These are phyloP conservation scores for Pseudomyrmex gracilis DNA, from an alignment of 1,140 invertebrate genomes.

Conservation along the genomic window DNA sequence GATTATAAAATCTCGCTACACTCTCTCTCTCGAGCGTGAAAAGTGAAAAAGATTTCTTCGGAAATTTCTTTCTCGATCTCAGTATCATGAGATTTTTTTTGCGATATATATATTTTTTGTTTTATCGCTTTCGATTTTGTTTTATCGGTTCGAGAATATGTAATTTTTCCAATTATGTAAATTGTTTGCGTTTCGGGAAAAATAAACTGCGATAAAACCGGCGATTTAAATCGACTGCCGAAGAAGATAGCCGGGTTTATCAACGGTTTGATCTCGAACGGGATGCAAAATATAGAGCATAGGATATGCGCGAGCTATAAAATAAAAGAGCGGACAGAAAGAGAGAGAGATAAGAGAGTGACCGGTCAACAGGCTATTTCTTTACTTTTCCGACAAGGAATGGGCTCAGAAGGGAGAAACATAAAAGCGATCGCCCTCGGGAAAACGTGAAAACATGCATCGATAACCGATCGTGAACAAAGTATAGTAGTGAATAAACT, in stretches of 20 bases:
- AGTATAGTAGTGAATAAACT: not conserved
- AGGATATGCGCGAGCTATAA: not conserved
- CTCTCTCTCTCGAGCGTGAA: not conserved
- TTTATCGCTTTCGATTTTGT: not conserved
- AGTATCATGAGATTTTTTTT: not conserved
- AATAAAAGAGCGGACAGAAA: not conserved
- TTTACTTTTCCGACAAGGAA: not conserved
- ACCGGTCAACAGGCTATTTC: not conserved
- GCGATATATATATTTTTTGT: not conserved
- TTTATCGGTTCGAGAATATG: not conserved
- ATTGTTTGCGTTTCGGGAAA: not conserved
- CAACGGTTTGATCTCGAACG: slow-evolving; percentile 6
- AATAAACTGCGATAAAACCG: not conserved
- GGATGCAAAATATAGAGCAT: not conserved
- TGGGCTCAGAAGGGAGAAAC: not conserved
- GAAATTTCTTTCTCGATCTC: slow-evolving; percentile 5
- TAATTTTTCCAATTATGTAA: not conserved
- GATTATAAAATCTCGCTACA: not conserved
- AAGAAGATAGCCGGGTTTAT: not conserved
- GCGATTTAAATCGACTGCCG: not conserved
- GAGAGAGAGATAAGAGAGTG: not conserved
- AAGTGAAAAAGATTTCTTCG: not conserved
- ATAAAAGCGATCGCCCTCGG: not conserved
- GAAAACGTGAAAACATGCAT: slow-evolving; percentile 4
- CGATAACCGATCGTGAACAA: not conserved